These are phyloP conservation scores for Heterohyrax brucei DNA, from an alignment of 2,797 vertebrate genomes.

Conservation along the genomic window DNA sequence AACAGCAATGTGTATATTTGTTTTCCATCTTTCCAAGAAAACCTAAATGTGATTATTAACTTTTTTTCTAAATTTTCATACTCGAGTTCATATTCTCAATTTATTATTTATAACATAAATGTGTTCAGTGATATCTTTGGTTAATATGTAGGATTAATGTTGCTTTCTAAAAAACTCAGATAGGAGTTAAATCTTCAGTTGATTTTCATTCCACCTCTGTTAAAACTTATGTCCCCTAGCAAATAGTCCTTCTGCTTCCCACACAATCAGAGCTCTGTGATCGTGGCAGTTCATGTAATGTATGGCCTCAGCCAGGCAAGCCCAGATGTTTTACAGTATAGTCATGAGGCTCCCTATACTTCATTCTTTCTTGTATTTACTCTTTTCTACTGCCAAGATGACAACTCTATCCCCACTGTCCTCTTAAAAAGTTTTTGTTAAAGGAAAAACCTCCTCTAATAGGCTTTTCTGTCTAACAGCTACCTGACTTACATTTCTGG, in stretches of 20 bases:
- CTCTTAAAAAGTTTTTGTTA: neutral
- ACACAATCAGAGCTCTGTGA: neutral
- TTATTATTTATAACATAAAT: constrained; percentile 52
- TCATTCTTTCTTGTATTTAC: constrained; percentile 26
- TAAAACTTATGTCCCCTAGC: constrained; percentile 34
- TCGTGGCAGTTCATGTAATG: constrained; percentile 36
- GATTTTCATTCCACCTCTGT: constrained; percentile 69
- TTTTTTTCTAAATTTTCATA: constrained; percentile 43
- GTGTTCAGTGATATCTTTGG: neutral
- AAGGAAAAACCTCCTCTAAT: neutral
- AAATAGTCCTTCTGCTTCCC: constrained; percentile 16
- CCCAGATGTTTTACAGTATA: constrained; percentile 70
- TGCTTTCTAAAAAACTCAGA: neutral
- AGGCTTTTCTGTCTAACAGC: constrained; percentile 42
- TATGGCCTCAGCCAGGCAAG: constrained; percentile 37
- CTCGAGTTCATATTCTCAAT: neutral
- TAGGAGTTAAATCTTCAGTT: constrained; percentile 59
- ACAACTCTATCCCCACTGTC: constrained; percentile 30
- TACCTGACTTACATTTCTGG: constrained; percentile 74
- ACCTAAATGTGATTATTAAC: neutral
- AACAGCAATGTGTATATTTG: neutral
- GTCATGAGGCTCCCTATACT: neutral
- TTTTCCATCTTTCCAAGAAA: neutral
- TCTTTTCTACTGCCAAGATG: constrained; percentile 61
- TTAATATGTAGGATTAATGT: neutral